Base-by-base conservation (phyloP, 2,113 vertebrate species). In the Gavia stellata region DNA sequence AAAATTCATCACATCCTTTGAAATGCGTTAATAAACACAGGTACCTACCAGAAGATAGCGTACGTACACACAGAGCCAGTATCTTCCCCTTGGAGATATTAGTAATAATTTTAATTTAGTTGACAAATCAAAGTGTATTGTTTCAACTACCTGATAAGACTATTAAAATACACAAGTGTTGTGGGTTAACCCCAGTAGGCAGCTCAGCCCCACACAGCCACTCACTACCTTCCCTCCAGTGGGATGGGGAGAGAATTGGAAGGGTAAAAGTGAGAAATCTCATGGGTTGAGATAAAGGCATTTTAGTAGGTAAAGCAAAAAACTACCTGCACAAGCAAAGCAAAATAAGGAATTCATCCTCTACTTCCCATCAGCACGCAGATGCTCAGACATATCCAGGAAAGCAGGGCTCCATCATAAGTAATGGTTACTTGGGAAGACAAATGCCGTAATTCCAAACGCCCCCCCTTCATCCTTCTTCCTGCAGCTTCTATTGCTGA, bases 201-300 rank as follows among this genome's bases (percentile, higher is more conserved):
- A 62, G 16, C 25, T 90, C 31, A 63, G 14, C 3, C 5, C 17
- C 36, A 10, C 50, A 49, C 13, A 72, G n/a, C 8, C 13, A 20
- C 19, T 42, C 0, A 1, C 17, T 49, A 7, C 28, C 31, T 71
- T 34, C 10, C 3, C 7, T 8, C 3, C 4, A 21, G 11, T 31
- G 28, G 36, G 44, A 34, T 36, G 21, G 9, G 8, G 17, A 78
- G 47, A 68, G 13, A 42, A 59, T 11, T 17, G 10, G 13, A 68
- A 68, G 33, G 8, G 11, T 61, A 36, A 31, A 59, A 59, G 5
- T 9, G 36, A 42, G 29, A 58, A 52, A 61, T 38, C 14, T 45
- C 2, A 1, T 5, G 8, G 11, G 17, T 4, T 68, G 24, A n/a
- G 20, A 53, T 33, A 49, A 84, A 65, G 36, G 29, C 31, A 50